Evolutionary conservation across 2,797 vertebrate genomes (phyloP), one percentile per base, ranked within the genome.

Genomic region (Cyprinodon diabolis): DNA sequence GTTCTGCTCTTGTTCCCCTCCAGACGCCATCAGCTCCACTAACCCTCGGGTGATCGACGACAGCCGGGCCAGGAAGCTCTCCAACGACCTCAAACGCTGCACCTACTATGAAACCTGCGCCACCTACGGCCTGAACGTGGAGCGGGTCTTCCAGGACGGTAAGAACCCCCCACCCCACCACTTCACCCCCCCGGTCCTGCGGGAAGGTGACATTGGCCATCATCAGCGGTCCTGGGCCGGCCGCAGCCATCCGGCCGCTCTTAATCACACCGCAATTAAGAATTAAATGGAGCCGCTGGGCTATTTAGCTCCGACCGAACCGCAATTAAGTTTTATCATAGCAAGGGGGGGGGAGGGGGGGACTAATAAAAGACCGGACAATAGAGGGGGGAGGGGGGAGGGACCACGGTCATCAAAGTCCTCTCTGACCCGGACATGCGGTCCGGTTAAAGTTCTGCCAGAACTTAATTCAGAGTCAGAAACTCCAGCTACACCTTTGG

Each of bases 91-190:
- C 75, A 99, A 99, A 86, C 94, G 98, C 77, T 99, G 97, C 93
- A 98, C 97, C 0, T 99, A 99, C 93, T 99, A 99, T 0, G 98
- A 99, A 80, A 99, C 98, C 1, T 99, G 98, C 0, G 97, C 98
- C 67, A 99, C 98, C 0, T 99, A 99, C 0, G 98, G 98, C 17
- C 96, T 99, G 70, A 99, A 99, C 17, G 97, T 99, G 93, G 98
- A 99, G 79, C 94, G 98, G 0, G 98, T 99, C 89, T 99, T 99
- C 88, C 98, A 99, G 90, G 98, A 99, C 0, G 97, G 98, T 98
- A 90, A 95, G 93, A 56, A 4, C 9, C 2, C 13, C 56, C 35
- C 45, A 25, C 12, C 5, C n/a, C 35, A 25, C 12, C 5, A 8
- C 35, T 14, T 30, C 12, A 4, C 1, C 14, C 25, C 0, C 5